Conservation (phyloP, 1,140 invertebrate genomes). For the Dendrolimus kikuchii region DNA sequence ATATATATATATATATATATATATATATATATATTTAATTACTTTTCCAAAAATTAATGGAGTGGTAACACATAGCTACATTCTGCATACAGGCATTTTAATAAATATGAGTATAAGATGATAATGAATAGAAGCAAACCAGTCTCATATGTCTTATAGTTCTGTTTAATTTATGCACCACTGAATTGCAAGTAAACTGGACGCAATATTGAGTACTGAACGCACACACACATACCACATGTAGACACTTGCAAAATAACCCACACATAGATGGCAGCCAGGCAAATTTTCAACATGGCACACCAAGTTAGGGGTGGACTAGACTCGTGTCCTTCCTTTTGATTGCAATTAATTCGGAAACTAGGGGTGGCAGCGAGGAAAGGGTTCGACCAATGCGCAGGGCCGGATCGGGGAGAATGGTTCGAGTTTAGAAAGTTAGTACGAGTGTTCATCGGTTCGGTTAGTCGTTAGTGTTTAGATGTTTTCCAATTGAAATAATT, state of each 20-base stretch:
- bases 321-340: slow-evolving; percentile 68
- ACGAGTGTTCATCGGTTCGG: slow-evolving; percentile 33
- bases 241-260: slow-evolving; percentile 22
- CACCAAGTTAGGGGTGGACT: slow-evolving; percentile 62
- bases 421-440: slow-evolving; percentile 33
- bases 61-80: too few relatives aligned
- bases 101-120: too few relatives aligned
- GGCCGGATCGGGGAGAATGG: slow-evolving; percentile 46
- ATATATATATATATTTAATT: too few relatives aligned
- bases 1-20: too few relatives aligned
- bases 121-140: neutral
- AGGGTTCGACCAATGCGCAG: slow-evolving; percentile 56
- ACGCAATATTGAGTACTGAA: slow-evolving; percentile 27
- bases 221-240: slow-evolving; percentile 28
- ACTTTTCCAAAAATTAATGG: too few relatives aligned
- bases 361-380: slow-evolving; percentile 25
- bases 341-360: slow-evolving; percentile 72
- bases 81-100: neutral
- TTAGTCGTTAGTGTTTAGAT: slow-evolving; percentile 25
- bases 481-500: slow-evolving; percentile 14
- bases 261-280: slow-evolving; percentile 23
- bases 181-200: slow-evolving; percentile 6
- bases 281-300: slow-evolving; percentile 56
- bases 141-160: neutral
- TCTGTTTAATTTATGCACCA: too few relatives aligned